These are phyloP conservation scores for Liasis olivaceus DNA, from an alignment of 2,797 vertebrate genomes.

Conservation along the genomic window DNA sequence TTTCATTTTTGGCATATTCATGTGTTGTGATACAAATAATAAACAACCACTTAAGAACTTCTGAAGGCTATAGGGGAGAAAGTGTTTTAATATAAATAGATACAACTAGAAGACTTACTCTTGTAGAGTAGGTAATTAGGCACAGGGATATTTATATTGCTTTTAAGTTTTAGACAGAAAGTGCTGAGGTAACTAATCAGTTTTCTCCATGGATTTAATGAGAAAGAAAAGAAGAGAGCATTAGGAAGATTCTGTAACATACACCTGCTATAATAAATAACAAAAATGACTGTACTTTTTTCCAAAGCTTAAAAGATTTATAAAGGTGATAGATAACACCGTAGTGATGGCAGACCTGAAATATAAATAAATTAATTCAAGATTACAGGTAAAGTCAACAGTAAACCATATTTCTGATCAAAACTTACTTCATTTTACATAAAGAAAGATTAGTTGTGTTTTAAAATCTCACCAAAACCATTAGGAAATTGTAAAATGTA, in stretches of 20 bases:
- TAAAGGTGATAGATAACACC: conserved; percentile 19
- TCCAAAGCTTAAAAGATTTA: conserved; percentile 44
- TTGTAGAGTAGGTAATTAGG: conserved; percentile 23
- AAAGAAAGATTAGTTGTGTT: background rate
- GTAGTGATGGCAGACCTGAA: conserved; percentile 14
- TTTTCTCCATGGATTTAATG: conserved; percentile 56
- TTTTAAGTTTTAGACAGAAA: conserved; percentile 52
- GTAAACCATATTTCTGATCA: background rate
- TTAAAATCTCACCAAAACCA: background rate
- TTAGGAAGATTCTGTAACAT: conserved; percentile 41
- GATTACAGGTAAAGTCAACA: conserved; percentile 3
- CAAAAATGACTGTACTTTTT: conserved; percentile 43
- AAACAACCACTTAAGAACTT: conserved; percentile 16
- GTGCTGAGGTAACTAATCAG: conserved; percentile 48
- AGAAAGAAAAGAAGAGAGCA: conserved; percentile 20
- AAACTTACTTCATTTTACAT: background rate
- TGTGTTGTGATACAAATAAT: conserved; percentile 21
- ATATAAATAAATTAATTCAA: background rate
- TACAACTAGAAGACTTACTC: conserved; percentile 8
- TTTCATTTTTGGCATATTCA: background rate
- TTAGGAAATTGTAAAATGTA: background rate
- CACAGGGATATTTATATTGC: conserved; percentile 34
- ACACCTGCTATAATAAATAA: conserved; percentile 59
- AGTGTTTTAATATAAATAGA: conserved; percentile 34
- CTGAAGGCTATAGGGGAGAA: conserved; percentile 4